phyloP scores from a whole-genome alignment of 2,797 vertebrate species.

The Diplodus sargus region DNA sequence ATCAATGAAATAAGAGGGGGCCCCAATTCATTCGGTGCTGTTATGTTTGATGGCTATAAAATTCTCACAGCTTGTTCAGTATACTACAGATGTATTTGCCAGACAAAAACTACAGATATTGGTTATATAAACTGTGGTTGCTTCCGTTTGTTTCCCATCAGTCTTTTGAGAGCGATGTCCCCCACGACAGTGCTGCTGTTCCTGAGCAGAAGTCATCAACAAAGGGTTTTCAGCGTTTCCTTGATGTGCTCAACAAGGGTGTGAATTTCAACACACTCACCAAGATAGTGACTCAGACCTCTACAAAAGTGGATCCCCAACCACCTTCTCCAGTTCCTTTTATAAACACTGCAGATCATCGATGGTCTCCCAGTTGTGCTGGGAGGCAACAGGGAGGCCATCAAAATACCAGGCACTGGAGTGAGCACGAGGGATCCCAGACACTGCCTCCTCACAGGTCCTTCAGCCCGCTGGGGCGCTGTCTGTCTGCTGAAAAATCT shows the following conservation, averaged over 20 bases:
- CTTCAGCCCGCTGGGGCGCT: conserved; percentile 27
- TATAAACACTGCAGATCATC: not conserved
- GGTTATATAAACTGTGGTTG: conserved; percentile 11
- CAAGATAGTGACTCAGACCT: conserved; percentile 68
- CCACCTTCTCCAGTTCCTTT: conserved; percentile 27
- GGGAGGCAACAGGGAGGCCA: conserved; percentile 24
- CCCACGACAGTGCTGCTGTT: conserved; percentile 11
- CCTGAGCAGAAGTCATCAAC: conserved; percentile 37
- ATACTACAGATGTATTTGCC: not conserved
- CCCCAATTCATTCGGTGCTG: not conserved
- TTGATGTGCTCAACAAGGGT: conserved; percentile 80
- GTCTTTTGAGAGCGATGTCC: conserved; percentile 45
- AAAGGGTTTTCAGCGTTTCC: conserved; percentile 80
- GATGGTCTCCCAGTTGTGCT: conserved; percentile 17
- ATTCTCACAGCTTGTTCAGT: not conserved
- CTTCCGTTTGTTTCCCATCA: conserved; percentile 56
- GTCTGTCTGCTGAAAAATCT: conserved; percentile 33
- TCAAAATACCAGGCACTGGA: conserved; percentile 32
- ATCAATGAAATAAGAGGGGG: not conserved
- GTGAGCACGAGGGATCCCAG: conserved; percentile 16
- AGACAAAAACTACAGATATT: not conserved
- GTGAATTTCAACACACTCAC: conserved; percentile 75
- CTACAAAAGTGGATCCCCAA: not conserved
- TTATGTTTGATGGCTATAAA: not conserved
- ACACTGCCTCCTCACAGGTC: conserved; percentile 29